These are phyloP conservation scores for Butastur rufipennis DNA, from an alignment of 2,113 vertebrate genomes.

Conservation along the genomic window DNA sequence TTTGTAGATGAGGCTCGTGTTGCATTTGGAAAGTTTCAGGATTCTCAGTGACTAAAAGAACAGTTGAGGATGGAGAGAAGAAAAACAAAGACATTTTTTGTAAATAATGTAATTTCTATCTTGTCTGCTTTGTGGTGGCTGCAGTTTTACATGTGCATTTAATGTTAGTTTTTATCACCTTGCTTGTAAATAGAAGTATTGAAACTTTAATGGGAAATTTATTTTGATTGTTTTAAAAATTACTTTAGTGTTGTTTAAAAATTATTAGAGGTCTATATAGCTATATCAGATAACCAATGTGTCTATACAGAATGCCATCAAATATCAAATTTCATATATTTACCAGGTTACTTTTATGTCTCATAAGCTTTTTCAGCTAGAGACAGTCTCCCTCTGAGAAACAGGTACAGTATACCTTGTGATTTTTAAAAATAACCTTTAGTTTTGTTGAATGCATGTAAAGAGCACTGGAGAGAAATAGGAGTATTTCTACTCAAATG, in stretches of 20 bases:
- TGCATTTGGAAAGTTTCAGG: not conserved
- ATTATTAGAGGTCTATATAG: not conserved
- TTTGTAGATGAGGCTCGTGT: not conserved
- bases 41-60: not conserved
- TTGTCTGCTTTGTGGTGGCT: not conserved
- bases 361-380: not conserved
- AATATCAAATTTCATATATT: not conserved
- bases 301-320: not conserved
- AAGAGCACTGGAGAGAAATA: not conserved
- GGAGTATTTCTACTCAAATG: not conserved
- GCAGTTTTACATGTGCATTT: not conserved
- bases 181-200: not conserved
- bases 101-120: not conserved
- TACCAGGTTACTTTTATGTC: not conserved
- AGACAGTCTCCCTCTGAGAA: not conserved
- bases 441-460: not conserved
- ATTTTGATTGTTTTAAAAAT: not conserved
- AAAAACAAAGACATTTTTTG: not conserved
- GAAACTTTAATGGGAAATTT: not conserved
- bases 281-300: not conserved
- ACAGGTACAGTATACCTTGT: not conserved
- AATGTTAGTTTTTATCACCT: not conserved
- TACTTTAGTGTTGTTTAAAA: not conserved
- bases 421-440: not conserved
- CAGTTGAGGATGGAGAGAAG: not conserved